phyloP scores from a whole-genome alignment of 2,888 invertebrate genomes.

The Chymomyza fuscimana region DNA sequence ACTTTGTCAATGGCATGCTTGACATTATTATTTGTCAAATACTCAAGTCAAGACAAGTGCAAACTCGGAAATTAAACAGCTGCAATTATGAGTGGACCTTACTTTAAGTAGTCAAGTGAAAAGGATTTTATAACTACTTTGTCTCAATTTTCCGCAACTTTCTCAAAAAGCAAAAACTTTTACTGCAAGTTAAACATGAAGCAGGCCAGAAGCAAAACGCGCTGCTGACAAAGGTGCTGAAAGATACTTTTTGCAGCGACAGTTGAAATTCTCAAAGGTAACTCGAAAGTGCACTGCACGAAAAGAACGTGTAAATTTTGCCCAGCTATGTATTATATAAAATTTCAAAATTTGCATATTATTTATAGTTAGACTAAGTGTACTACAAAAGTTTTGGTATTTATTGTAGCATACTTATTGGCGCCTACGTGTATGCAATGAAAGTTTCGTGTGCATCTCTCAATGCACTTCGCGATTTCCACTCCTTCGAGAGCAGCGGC shows the following conservation, averaged over 20 bases:
- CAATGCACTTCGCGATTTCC: background rate
- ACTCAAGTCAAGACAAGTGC: background rate
- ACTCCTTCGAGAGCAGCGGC: background rate
- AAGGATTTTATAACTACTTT: conserved; percentile 5
- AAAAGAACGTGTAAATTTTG: background rate
- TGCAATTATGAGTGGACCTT: conserved; percentile 5
- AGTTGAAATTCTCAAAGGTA: background rate
- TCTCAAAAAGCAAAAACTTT: background rate
- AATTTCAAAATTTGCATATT: background rate
- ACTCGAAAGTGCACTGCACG: background rate
- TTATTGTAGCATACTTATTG: conserved; percentile 28
- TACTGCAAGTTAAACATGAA: conserved; percentile 5
- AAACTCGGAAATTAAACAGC: background rate
- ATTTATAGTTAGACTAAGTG: background rate
- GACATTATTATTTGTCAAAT: background rate
- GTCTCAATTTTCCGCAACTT: background rate
- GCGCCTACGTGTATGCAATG: background rate
- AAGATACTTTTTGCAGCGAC: background rate
- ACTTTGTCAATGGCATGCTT: background rate
- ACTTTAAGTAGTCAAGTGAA: background rate
- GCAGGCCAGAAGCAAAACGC: conserved; percentile 2
- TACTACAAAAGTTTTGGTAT: conserved; percentile 16
- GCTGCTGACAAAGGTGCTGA: background rate
- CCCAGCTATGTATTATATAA: background rate
- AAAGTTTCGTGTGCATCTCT: conserved; percentile 12